Evolutionary conservation across 2,888 invertebrate genomes (phyloP), one percentile per base, ranked within the genome.

Genomic region (Caenorhabditis angaria): DNA sequence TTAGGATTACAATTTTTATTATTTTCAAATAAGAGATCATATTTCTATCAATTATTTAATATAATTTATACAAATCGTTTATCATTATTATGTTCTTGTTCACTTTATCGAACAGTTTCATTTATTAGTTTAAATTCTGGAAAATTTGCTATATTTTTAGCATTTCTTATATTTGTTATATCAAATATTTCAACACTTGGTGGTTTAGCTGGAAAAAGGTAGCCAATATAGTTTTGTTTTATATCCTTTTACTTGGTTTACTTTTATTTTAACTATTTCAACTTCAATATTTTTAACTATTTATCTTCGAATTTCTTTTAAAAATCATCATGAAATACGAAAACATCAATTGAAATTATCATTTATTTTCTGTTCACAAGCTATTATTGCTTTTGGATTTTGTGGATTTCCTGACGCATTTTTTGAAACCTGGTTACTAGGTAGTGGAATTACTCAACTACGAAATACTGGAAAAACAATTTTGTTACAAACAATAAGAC

Each of bases 371-470:
- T 18, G 18, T 10, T 41, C 18, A 6, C 55, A 55, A 18, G 25
- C 28, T 2, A n/a, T 58, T 18, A 8, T 47, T 5, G 50, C 58
- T 8, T 51, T 64, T 25, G n/a, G 57, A 14, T 56, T 64, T 41
- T 64, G 64, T 53, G 64, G 64, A 10, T 64, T 64, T 24, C 57
- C 64, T 10, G 57, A 64, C 14, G 32, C 51, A 12, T 27, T 64
- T 22, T 64, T 58, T 35, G 58, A 64, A n/a, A 0, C 18, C 2
- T 54, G 54, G 54, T 25, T 25, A 0, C 18, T 12, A 18, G 14
- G 14, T 6, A 5, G 18, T 18, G 41, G 10, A 41, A 41, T 3
- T 3, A 18, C 3, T 14, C 2, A 41, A 3, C 18, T 41, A 18
- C 10, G 41, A 41, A 41, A 12, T 18, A 41, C 20, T 12, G 28